Evolutionary conservation across 2,888 invertebrate species (phyloP).

Genomic region (Hypercompe scribonia): DNA sequence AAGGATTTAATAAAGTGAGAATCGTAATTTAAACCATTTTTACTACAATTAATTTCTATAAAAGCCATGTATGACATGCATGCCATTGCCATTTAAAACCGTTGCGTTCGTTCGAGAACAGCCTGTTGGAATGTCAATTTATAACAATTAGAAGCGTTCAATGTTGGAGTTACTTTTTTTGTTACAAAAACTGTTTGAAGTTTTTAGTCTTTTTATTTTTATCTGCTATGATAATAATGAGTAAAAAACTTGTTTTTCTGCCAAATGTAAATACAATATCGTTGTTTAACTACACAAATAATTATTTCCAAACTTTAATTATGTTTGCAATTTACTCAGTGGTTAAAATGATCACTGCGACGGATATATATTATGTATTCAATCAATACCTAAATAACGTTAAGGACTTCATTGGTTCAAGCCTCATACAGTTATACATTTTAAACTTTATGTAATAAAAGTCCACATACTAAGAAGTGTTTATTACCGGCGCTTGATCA

Average conservation of each 20-base stretch:
- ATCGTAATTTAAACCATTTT: slow-evolving; percentile 67
- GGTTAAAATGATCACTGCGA: neutral
- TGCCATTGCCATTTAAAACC: slow-evolving; percentile 80
- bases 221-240: neutral
- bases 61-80: slow-evolving; percentile 81
- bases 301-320: neutral
- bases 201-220: neutral
- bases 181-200: neutral
- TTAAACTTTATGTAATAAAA: too few relatives aligned
- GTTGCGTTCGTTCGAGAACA: slow-evolving; percentile 80
- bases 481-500: too few relatives aligned
- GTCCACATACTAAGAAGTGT: too few relatives aligned
- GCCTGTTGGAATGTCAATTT: slow-evolving; percentile 53
- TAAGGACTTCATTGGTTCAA: too few relatives aligned
- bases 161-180: slow-evolving; percentile 12
- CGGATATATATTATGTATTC: neutral
- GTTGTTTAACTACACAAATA: neutral
- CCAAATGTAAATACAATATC: neutral
- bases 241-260: neutral
- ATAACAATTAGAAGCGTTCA: slow-evolving; percentile 64
- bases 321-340: neutral
- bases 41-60: slow-evolving; percentile 67
- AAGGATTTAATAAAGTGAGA: slow-evolving; percentile 50
- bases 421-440: too few relatives aligned
- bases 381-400: neutral